Percentiles rank a stretch among this genome's conserved stretches.
phyloP scores from a whole-genome alignment of 2,888 invertebrate genomes.

The Sisyra terminalis region DNA sequence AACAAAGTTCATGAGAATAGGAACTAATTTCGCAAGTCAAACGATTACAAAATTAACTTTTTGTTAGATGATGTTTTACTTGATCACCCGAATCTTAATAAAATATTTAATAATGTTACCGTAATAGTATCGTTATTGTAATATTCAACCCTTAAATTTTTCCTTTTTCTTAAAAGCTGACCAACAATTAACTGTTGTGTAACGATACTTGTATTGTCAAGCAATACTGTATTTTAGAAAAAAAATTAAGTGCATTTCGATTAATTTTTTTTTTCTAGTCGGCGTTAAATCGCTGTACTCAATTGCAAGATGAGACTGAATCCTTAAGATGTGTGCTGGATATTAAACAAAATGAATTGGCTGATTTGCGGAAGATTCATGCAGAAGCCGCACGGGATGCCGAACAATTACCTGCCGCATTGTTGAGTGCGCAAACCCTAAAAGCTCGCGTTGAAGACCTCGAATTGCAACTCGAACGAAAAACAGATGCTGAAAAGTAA shows the following conservation, averaged over 20 bases:
- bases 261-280: slow-evolving; percentile 10
- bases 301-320: slow-evolving; percentile 53
- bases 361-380: slow-evolving; percentile 53
- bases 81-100: no score
- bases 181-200: no score
- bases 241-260: not conserved
- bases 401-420: slow-evolving; percentile 52
- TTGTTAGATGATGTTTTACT: no score
- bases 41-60: no score
- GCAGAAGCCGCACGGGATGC: slow-evolving; percentile 54
- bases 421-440: slow-evolving; percentile 58
- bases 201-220: no score
- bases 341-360: slow-evolving; percentile 71
- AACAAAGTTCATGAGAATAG: no score
- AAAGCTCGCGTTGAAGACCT: slow-evolving; percentile 78
- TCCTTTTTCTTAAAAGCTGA: no score
- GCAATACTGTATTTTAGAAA: no score
- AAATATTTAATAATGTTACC: no score
- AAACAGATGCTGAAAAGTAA: slow-evolving; percentile 56
- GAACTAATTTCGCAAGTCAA: no score
- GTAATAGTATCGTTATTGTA: no score
- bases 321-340: slow-evolving; percentile 80
- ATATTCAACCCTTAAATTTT: no score
- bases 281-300: slow-evolving; percentile 11
- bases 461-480: slow-evolving; percentile 51